These are phyloP conservation scores for Apodemus sylvaticus DNA, from an alignment of 2,113 vertebrate species.

Conservation along the genomic window DNA sequence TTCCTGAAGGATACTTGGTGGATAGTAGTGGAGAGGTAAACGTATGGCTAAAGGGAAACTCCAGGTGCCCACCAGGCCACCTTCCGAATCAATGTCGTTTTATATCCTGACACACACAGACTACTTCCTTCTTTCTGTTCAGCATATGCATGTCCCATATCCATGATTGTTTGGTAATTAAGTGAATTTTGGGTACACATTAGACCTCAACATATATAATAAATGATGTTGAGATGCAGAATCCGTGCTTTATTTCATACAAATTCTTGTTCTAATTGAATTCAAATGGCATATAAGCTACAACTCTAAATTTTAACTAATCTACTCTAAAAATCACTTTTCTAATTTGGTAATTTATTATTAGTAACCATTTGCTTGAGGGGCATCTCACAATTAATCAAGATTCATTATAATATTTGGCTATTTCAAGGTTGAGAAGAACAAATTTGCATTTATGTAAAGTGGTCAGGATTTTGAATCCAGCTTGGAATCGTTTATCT, in stretches of 20 bases:
- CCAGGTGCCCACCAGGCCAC: neutral
- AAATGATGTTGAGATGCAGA: neutral
- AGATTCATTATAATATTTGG: neutral
- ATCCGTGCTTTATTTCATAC: neutral
- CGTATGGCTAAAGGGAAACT: neutral
- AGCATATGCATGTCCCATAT: neutral
- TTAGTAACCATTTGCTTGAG: conserved; percentile 29
- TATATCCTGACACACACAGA: neutral
- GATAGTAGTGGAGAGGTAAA: neutral
- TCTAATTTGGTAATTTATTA: conserved; percentile 23
- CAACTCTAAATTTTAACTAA: neutral
- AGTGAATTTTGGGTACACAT: neutral
- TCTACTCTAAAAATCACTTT: conserved; percentile 11
- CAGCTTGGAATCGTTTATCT: neutral
- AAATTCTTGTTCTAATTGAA: neutral
- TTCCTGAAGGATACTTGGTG: neutral
- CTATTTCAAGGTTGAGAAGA: conserved; percentile 33
- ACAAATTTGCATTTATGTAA: neutral
- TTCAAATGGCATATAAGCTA: neutral
- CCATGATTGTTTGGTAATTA: neutral
- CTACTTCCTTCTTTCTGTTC: neutral
- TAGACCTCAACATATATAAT: neutral
- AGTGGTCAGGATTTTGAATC: neutral
- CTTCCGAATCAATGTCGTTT: neutral
- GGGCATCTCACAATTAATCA: conserved; percentile 9